Evolutionary conservation across 2,888 invertebrate genomes (phyloP).

Genomic region (Agriotes lineatus): DNA sequence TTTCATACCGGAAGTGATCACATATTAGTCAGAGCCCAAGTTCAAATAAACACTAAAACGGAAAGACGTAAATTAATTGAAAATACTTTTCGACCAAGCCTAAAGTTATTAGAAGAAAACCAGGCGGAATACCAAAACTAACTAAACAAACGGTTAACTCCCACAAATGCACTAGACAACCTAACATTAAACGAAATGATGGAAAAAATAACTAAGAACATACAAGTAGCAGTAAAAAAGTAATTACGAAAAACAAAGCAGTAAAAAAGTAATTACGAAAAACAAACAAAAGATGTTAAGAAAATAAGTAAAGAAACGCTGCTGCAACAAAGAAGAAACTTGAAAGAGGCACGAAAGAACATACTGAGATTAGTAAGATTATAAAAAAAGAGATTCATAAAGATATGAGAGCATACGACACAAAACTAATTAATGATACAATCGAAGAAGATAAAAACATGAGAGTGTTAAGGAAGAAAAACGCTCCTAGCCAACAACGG

Average conservation of each 20-base stretch:
- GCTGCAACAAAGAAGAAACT: not conserved
- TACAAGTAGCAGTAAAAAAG: not conserved
- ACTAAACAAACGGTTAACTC: not conserved
- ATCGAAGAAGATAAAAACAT: too few species aligned
- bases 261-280: not conserved
- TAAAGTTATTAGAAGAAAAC: too few species aligned
- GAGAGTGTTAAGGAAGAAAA: not conserved
- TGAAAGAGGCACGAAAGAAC: not conserved
- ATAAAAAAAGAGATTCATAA: not conserved
- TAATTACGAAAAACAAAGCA: too few species aligned
- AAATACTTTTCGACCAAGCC: too few species aligned
- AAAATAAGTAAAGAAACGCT: not conserved
- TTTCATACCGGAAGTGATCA: too few species aligned
- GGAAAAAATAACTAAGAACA: not conserved
- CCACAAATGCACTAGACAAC: not conserved
- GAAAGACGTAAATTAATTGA: too few species aligned
- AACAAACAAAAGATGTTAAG: not conserved
- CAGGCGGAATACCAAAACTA: too few species aligned
- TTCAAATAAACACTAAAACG: not conserved
- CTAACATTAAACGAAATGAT: too few species aligned
- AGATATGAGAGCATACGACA: not conserved
- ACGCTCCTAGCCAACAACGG: too few species aligned
- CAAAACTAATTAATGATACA: not conserved
- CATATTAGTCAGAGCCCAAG: not conserved
- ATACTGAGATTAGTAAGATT: not conserved